Evolutionary conservation across 2,113 vertebrate species (phyloP).

Genomic region (Tyto alba): DNA sequence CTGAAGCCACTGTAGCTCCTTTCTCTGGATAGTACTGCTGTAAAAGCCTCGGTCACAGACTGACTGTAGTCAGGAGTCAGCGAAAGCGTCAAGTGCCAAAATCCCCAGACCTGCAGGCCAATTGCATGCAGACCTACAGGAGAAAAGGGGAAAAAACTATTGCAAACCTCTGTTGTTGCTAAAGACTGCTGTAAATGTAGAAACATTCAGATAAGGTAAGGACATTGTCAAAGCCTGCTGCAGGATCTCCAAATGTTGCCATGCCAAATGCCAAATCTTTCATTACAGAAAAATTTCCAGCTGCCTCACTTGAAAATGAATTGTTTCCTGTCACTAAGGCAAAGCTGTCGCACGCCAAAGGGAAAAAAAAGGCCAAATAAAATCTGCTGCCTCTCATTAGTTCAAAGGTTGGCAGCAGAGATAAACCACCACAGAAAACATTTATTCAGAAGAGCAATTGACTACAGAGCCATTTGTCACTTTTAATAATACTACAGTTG

Average conservation of each 20-base stretch:
- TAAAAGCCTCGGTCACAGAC: neutral
- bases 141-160: neutral
- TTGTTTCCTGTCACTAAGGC: slow-evolving; percentile 37
- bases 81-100: neutral
- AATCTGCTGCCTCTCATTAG: slow-evolving; percentile 25
- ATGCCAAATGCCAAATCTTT: neutral
- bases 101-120: neutral
- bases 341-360: slow-evolving; percentile 12
- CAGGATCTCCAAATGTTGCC: neutral
- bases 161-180: neutral
- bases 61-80: neutral
- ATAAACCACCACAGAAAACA: slow-evolving; percentile 19
- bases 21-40: neutral
- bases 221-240: neutral
- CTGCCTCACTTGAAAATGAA: slow-evolving; percentile 20
- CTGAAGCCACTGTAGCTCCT: neutral
- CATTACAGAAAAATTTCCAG: slow-evolving; percentile 36
- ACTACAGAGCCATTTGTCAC: slow-evolving; percentile 57
- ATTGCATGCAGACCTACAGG: neutral
- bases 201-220: neutral
- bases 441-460: slow-evolving; percentile 47
- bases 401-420: slow-evolving; percentile 57
- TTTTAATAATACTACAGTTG: slow-evolving; percentile 65
- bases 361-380: neutral
- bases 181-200: neutral